These are phyloP conservation scores for Artibeus lituratus DNA, from an alignment of 2,797 vertebrate genomes.

Conservation along the genomic window DNA sequence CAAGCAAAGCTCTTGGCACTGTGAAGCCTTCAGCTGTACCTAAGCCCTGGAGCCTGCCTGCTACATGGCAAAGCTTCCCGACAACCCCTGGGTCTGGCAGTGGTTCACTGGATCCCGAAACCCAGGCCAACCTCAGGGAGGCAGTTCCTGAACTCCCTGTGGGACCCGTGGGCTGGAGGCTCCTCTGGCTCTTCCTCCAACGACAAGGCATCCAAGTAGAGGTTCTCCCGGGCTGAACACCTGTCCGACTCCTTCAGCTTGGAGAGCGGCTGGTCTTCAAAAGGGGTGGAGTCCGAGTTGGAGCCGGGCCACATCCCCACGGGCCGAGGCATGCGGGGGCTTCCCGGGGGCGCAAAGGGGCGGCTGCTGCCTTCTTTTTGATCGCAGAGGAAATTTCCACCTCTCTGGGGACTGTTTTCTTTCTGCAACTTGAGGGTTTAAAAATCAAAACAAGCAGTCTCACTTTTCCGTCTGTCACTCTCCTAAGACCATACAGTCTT, in stretches of 20 bases:
- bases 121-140: conserved; percentile 86
- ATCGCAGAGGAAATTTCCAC: conserved; percentile 78
- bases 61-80: neutral
- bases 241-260: conserved; percentile 87
- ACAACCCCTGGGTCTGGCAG: accelerated
- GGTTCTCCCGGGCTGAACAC: conserved; percentile 88
- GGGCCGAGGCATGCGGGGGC: conserved; percentile 75
- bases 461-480: neutral
- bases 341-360: conserved; percentile 84
- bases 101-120: neutral
- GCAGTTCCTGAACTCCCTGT: conserved; percentile 88
- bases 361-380: conserved; percentile 79
- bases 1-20: neutral
- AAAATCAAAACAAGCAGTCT: conserved; percentile 48
- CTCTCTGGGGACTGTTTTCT: conserved; percentile 82
- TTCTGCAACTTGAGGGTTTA: conserved; percentile 87
- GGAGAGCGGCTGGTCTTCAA: conserved; percentile 85
- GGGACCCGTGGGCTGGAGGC: conserved; percentile 83
- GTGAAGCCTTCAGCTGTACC: neutral
- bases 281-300: conserved; percentile 85
- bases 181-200: conserved; percentile 88
- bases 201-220: conserved; percentile 92
- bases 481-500: neutral
- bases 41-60: no score
- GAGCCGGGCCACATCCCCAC: conserved; percentile 85